Evolutionary conservation across 2,113 vertebrate genomes (phyloP).

Genomic region (Pseudorasbora parva): DNA sequence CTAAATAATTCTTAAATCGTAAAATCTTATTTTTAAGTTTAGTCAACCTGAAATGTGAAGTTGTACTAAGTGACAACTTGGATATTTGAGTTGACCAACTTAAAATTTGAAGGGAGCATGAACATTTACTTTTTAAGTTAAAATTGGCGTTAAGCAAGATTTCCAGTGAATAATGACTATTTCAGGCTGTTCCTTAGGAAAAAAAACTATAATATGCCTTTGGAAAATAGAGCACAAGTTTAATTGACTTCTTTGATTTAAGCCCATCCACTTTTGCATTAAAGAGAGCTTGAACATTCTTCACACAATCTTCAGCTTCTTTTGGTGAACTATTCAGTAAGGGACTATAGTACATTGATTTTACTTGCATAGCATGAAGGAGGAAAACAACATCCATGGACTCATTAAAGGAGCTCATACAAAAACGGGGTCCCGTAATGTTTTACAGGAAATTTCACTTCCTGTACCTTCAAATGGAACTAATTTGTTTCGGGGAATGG

Average conservation of each 20-base stretch:
- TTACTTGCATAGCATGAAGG: neutral
- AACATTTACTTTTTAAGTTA: no score
- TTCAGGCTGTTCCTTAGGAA: no score
- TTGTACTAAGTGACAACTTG: no score
- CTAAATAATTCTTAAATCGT: no score
- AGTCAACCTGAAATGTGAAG: no score
- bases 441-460: constrained; percentile 39
- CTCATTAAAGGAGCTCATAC: constrained; percentile 15
- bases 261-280: neutral
- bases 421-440: neutral
- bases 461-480: constrained; percentile 38
- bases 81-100: no score
- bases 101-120: no score
- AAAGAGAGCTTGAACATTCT: neutral
- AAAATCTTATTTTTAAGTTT: no score
- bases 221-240: neutral
- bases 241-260: neutral
- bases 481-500: constrained; percentile 20
- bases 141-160: no score
- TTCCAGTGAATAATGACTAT: no score
- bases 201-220: neutral
- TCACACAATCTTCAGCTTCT: neutral
- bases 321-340: neutral
- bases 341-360: neutral
- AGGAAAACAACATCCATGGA: neutral